These are phyloP conservation scores for Okapia johnstoni DNA, from an alignment of 2,113 vertebrate species.

Conservation along the genomic window DNA sequence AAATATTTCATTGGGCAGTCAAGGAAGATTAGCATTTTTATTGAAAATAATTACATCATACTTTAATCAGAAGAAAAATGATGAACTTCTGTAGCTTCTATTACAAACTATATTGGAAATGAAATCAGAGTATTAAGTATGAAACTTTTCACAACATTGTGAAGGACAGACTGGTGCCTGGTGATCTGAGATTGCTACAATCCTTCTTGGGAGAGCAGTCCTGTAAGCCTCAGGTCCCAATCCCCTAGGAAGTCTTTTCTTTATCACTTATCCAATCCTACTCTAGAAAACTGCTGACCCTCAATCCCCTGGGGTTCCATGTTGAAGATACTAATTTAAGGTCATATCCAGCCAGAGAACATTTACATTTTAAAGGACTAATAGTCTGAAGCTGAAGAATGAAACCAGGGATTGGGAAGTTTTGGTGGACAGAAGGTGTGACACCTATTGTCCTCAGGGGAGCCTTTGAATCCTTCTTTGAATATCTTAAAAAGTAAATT, in stretches of 20 bases:
- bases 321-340: neutral
- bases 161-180: neutral
- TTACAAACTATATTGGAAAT: neutral
- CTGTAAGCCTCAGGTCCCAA: neutral
- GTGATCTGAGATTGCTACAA: neutral
- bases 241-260: neutral
- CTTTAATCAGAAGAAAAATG: conserved; percentile 17
- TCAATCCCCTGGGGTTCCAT: neutral
- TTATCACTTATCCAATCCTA: neutral
- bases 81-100: neutral
- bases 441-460: neutral
- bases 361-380: neutral
- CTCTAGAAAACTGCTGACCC: neutral
- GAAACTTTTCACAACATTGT: neutral
- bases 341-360: neutral
- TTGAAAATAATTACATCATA: neutral
- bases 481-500: conserved; percentile 11
- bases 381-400: neutral
- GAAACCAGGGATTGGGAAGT: neutral
- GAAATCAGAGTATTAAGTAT: neutral
- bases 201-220: neutral
- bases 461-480: neutral
- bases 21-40: conserved; percentile 9
- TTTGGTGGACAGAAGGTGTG: neutral
- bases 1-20: conserved; percentile 30